These are phyloP conservation scores for Lamprologus sp. DNA, from an alignment of 2,113 vertebrate genomes.

Conservation along the genomic window DNA sequence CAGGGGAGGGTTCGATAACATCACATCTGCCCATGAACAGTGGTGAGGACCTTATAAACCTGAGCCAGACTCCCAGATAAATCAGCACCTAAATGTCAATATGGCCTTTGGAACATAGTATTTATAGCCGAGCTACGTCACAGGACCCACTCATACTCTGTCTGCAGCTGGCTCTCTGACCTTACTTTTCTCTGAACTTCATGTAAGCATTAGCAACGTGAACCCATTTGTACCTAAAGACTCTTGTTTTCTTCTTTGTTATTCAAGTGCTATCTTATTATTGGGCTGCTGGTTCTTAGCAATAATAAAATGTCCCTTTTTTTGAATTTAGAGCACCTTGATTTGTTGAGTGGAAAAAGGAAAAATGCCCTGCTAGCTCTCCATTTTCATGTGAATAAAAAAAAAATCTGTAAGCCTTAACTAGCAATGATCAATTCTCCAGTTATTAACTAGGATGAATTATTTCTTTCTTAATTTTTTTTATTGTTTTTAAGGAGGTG, in stretches of 20 bases:
- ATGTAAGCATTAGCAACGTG: background rate
- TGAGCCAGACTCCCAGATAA: slow-evolving; percentile 37
- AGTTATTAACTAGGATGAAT: background rate
- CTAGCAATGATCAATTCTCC: background rate
- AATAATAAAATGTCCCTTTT: background rate
- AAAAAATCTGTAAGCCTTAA: background rate
- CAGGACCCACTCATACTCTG: background rate
- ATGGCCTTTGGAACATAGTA: slow-evolving; percentile 49
- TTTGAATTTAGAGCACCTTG: background rate
- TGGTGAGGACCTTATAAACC: slow-evolving; percentile 30
- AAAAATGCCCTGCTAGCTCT: background rate
- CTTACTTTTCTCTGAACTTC: background rate
- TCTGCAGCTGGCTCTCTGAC: background rate
- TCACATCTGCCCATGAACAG: slow-evolving; percentile 12
- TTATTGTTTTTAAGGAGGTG: background rate
- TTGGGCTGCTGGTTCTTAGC: background rate
- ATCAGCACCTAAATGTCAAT: slow-evolving; percentile 57
- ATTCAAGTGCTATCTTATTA: background rate
- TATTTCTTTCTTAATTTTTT: background rate
- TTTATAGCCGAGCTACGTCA: slow-evolving; percentile 42
- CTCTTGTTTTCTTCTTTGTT: background rate
- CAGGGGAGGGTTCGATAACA: background rate
- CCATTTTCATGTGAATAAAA: background rate
- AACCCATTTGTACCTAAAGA: background rate
- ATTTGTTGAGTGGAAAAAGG: background rate